A percentile compares a stretch with the other conserved stretches of the same genome.
These are phyloP conservation scores for Echinarachnius parma DNA, from an alignment of 53 echinoderm and acorn worm genomes.

Conservation along the genomic window DNA sequence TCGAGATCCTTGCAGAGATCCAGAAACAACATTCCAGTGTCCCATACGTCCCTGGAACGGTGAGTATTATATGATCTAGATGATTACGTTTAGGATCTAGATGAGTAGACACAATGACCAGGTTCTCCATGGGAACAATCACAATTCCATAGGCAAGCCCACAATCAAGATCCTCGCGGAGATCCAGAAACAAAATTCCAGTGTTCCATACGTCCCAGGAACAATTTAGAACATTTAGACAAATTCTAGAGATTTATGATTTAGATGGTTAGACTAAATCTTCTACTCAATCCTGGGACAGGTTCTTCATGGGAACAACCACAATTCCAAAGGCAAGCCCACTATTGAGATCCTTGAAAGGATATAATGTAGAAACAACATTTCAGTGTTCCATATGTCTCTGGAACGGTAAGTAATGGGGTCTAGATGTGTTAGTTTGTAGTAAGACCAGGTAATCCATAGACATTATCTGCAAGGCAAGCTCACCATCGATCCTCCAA, in stretches of 20 bases:
- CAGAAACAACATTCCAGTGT: conserved; percentile 85
- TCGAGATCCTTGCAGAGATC: conserved; percentile 74
- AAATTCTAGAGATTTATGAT: no score
- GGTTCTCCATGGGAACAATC: conserved; percentile 73
- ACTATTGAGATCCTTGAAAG: conserved; percentile 80
- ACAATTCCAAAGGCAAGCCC: conserved; percentile 65
- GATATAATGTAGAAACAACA: conserved; percentile 81
- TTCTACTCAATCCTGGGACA: conserved; percentile 93
- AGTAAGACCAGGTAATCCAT: no score
- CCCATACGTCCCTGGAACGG: conserved; percentile 79
- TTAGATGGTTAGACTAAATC: no score
- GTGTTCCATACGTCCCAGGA: conserved; percentile 79
- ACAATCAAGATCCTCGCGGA: conserved; percentile 80
- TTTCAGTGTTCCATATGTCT: conserved; percentile 79
- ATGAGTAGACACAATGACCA: no score
- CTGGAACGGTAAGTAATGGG: conserved; percentile 89
- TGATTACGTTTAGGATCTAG: no score
- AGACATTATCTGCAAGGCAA: no score
- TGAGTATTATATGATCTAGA: no score
- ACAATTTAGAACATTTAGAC: no score
- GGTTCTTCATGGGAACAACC: conserved; percentile 73
- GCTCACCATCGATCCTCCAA: no score
- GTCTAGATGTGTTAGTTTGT: no score
- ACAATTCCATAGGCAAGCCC: conserved; percentile 60
- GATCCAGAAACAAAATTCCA: conserved; percentile 79